Percentiles rank a stretch among this genome's conserved stretches.
Conservation (phyloP, 2,888 invertebrate genomes). For the Iphiclides podalirius region DNA sequence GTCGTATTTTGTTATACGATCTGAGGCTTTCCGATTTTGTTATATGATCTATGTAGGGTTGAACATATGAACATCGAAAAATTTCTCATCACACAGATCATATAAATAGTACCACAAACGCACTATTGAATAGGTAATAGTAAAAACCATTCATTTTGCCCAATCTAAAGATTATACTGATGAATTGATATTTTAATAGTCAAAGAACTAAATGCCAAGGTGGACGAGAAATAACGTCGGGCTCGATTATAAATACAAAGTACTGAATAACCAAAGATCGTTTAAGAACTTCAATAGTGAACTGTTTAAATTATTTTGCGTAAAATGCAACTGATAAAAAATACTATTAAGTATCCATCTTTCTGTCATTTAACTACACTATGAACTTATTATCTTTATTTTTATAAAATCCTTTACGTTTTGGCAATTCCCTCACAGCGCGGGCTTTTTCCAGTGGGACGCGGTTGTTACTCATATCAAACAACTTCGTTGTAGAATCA, state of each 20-base stretch:
- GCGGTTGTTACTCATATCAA: no score
- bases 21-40: conserved; percentile 7
- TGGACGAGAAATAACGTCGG: conserved; percentile 1
- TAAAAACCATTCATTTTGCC: neutral
- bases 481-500: no score
- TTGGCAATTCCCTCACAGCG: no score
- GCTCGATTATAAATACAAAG: neutral
- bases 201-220: conserved; percentile 7
- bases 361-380: no score
- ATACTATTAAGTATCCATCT: no score
- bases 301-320: no score
- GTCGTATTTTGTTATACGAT: conserved; percentile 13
- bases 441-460: no score
- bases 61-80: neutral
- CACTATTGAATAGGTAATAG: neutral
- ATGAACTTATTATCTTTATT: no score
- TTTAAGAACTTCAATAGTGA: no score
- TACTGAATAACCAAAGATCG: neutral
- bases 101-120: no score
- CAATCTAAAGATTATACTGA: neutral
- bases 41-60: neutral
- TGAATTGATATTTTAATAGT: neutral
- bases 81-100: neutral
- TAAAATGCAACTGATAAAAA: no score
- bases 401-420: no score